Evolutionary conservation across 2,888 invertebrate species (phyloP).

Genomic region (Eristalis intricaria): DNA sequence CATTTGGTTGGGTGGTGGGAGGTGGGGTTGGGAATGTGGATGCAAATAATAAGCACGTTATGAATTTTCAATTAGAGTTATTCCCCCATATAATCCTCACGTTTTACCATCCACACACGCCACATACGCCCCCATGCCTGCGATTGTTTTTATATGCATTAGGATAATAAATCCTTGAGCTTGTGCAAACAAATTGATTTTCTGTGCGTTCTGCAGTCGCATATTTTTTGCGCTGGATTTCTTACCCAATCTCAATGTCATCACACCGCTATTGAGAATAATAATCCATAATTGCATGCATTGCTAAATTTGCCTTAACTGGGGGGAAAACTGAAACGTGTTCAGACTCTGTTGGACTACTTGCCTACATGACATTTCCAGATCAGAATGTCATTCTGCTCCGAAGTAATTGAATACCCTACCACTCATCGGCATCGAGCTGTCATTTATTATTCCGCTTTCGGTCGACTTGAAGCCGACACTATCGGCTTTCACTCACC

Average conservation of each 20-base stretch:
- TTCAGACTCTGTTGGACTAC: too few relatives aligned
- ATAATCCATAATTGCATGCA: background rate
- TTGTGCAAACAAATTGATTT: constrained; percentile 22
- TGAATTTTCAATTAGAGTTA: constrained; percentile 50
- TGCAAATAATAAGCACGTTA: constrained; percentile 24
- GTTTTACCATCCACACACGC: background rate
- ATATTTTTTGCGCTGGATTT: background rate
- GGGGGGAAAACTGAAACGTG: background rate
- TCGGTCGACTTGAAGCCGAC: constrained; percentile 24
- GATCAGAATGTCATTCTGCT: constrained; percentile 45
- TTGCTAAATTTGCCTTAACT: background rate
- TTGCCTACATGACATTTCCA: background rate
- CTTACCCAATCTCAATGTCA: background rate
- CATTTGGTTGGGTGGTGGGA: background rate
- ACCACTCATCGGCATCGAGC: constrained; percentile 36
- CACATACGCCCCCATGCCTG: constrained; percentile 5
- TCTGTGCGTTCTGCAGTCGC: background rate
- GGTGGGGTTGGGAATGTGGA: too few relatives aligned
- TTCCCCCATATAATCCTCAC: constrained; percentile 20
- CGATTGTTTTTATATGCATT: constrained; percentile 26
- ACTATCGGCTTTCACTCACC: constrained; percentile 20
- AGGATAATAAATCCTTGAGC: constrained; percentile 34
- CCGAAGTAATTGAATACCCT: constrained; percentile 44
- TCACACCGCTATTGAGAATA: background rate
- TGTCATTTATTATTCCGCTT: constrained; percentile 52